Evolutionary conservation across 2,113 vertebrate genomes (phyloP).

Genomic region (Mirounga angustirostris): DNA sequence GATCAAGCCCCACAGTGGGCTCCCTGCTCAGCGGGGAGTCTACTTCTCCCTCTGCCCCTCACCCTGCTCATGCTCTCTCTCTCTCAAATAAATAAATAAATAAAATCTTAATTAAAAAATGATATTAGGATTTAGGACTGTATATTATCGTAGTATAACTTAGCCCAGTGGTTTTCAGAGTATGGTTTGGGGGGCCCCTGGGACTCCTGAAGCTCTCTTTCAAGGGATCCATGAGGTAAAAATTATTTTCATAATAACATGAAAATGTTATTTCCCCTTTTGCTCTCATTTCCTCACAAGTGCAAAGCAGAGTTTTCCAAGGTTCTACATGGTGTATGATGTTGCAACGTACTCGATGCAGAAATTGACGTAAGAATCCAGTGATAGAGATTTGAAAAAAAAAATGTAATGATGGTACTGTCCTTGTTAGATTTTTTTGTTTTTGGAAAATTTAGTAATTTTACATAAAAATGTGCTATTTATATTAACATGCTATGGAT

Average conservation of each 20-base stretch:
- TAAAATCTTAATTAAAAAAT: neutral
- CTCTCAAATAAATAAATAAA: too few relatives aligned
- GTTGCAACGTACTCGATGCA: neutral
- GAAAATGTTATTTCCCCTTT: neutral
- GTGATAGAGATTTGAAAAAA: neutral
- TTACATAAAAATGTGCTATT: neutral
- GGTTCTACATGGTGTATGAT: neutral
- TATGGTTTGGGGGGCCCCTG: neutral
- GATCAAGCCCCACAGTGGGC: too few relatives aligned
- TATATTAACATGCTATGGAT: neutral
- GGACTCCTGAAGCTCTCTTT: neutral
- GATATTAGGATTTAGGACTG: neutral
- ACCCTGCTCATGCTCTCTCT: too few relatives aligned
- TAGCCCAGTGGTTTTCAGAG: neutral
- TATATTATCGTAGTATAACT: neutral
- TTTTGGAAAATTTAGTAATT: neutral
- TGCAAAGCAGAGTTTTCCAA: neutral
- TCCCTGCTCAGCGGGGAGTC: too few relatives aligned
- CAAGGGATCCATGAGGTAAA: neutral
- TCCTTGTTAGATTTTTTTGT: neutral
- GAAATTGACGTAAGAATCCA: neutral
- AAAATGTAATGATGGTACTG: neutral
- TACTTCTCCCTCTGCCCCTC: too few relatives aligned
- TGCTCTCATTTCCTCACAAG: constrained; percentile 12
- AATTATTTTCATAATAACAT: neutral